Percentiles rank a stretch among this genome's conserved stretches.
Conservation (phyloP, 2,888 invertebrate species). For the Cataglyphis altisquamis region DNA sequence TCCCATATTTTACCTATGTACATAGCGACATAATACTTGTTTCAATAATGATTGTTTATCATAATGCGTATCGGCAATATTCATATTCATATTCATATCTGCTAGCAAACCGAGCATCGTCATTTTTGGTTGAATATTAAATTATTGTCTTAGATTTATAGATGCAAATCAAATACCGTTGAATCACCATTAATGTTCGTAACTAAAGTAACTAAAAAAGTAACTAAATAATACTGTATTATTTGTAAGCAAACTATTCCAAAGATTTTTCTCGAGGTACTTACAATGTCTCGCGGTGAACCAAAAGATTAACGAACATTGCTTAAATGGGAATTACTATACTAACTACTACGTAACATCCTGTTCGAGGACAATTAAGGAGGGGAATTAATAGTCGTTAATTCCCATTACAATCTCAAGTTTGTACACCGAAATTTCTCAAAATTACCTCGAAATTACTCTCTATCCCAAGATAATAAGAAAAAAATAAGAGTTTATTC, state of each 20-base stretch:
- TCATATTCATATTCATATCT: background rate
- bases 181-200: constrained; percentile 9
- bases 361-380: background rate
- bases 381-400: constrained; percentile 28
- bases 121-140: background rate
- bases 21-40: background rate
- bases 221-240: background rate
- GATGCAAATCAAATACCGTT: background rate
- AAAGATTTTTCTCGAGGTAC: background rate
- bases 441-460: background rate
- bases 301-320: constrained; percentile 36
- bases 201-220: too few species aligned
- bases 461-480: background rate
- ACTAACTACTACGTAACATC: constrained; percentile 30
- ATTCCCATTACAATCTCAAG: constrained; percentile 21
- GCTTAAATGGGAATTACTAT: constrained; percentile 28
- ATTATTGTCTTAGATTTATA: background rate
- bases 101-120: background rate
- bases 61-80: background rate
- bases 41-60: background rate
- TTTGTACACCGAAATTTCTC: background rate
- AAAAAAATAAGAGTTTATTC: background rate
- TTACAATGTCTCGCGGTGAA: constrained; percentile 16
- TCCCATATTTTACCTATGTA: background rate
- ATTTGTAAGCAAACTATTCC: background rate